Evolutionary conservation across 2,797 vertebrate species (phyloP), one percentile per base, ranked within the genome.

Genomic region (Brachyalestes nurse): DNA sequence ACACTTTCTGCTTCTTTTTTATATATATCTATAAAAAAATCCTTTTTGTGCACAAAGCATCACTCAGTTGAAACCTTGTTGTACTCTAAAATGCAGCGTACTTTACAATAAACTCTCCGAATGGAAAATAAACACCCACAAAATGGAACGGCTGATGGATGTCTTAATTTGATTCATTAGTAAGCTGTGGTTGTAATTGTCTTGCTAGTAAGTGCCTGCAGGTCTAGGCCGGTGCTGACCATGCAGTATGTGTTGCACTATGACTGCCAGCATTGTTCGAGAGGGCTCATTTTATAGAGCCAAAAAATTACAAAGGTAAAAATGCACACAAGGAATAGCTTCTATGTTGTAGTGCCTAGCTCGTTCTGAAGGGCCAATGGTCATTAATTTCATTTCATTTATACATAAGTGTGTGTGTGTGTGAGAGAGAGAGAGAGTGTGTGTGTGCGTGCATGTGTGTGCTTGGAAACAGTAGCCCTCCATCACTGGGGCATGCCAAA

Each of bases 111-210:
- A 89, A 47, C 65, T 79, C 76, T 78, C 65, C 40, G 85, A 85
- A 84, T 83, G 83, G n/a, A 75, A 91, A 93, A 93, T 92, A 91
- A 94, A 93, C 81, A 87, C 21, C 65, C 69, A 84, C 87, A 88
- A 79, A 85, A 87, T 76, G 0, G 19, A 34, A 72, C 61, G 57
- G 17, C 5, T 8, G 23, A 71, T 72, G 19, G 60, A n/a, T 55
- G 2, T 70, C 58, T 55, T 84, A 57, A 38, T 51, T 75, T 87
- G 80, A 23, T 74, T 80, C 1, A 67, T 28, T 47, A 66, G 1
- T 72, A 67, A 53, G 25, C 55, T 55, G 19, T 57, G 61, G 13
- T 45, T 55, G 10, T 80, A 38, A 40, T 49, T 47, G 6, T 73
- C 5, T 55, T 75, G n/a, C 34, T 45, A 23, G 69, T n/a, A 58